phyloP scores from a whole-genome alignment of 2,797 vertebrate species.

The Cirrhinus molitorella region DNA sequence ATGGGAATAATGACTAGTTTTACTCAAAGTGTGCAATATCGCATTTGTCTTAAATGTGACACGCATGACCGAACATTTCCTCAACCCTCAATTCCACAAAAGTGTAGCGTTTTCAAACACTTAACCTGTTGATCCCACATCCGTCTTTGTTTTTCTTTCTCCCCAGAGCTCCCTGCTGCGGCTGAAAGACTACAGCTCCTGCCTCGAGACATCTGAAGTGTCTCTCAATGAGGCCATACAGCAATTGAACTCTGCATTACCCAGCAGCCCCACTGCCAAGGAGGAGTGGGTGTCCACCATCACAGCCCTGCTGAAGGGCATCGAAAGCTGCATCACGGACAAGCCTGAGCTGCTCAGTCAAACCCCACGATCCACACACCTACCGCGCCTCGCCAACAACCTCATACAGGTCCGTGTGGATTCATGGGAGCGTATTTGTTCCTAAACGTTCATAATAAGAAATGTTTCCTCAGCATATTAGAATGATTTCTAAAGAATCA shows the following conservation, averaged over 20 bases:
- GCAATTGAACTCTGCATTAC: constrained; percentile 85
- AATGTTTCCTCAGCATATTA: not conserved
- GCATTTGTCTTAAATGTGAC: not conserved
- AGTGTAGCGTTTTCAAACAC: not conserved
- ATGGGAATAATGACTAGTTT: constrained; percentile 19
- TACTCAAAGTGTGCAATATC: not conserved
- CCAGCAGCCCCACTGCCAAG: constrained; percentile 82
- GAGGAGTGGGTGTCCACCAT: constrained; percentile 95
- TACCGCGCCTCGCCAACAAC: constrained; percentile 88
- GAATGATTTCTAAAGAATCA: not conserved
- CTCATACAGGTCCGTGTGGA: constrained; percentile 54
- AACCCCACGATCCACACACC: constrained; percentile 76
- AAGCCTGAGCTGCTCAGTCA: constrained; percentile 80
- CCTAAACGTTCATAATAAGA: not conserved
- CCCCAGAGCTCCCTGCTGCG: constrained; percentile 89
- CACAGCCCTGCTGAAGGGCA: constrained; percentile 87
- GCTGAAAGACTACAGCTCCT: constrained; percentile 87
- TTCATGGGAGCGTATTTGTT: not conserved
- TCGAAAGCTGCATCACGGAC: constrained; percentile 85
- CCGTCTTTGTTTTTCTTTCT: not conserved
- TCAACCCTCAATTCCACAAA: not conserved
- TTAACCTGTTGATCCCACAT: not conserved
- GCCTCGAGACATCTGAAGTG: constrained; percentile 91
- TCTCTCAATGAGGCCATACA: constrained; percentile 93
- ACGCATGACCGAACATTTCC: not conserved